These are phyloP conservation scores for Micromussa lordhowensis DNA, from an alignment of 92 coral and sea anemone species.

Conservation along the genomic window DNA sequence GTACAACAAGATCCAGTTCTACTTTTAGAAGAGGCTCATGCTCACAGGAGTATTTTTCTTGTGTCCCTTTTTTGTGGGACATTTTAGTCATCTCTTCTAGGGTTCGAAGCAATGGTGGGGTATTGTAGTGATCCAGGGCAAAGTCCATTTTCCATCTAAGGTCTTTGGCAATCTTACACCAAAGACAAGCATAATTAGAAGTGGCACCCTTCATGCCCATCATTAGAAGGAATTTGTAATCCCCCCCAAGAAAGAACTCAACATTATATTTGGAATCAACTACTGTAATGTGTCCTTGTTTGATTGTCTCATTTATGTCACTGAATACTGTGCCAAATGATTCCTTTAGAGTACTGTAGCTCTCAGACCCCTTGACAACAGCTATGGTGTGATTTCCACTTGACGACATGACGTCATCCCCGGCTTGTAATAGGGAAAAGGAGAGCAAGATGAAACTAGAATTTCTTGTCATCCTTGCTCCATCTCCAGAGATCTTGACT, in stretches of 20 bases:
- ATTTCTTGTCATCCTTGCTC: too few species aligned
- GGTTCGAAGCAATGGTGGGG: conserved; percentile 26
- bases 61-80: conserved; percentile 31
- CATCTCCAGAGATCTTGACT: too few species aligned
- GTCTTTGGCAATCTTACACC: conserved; percentile 3
- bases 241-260: too few species aligned
- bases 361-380: too few species aligned
- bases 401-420: neutral
- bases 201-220: too few species aligned
- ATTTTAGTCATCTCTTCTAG: conserved; percentile 42
- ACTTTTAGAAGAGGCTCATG: conserved; percentile 51
- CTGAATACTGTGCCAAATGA: too few species aligned
- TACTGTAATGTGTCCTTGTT: too few species aligned
- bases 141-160: conserved; percentile 45
- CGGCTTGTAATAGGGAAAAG: neutral
- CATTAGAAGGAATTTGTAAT: too few species aligned
- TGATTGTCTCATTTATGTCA: too few species aligned
- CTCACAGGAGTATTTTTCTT: conserved; percentile 67
- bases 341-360: neutral
- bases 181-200: too few species aligned
- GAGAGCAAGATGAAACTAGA: neutral
- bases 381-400: too few species aligned
- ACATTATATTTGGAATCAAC: too few species aligned
- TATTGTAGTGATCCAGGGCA: conserved; percentile 43
- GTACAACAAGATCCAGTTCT: conserved; percentile 62